phyloP scores from a whole-genome alignment of 2,888 invertebrate species.

The Andrena minutula region DNA sequence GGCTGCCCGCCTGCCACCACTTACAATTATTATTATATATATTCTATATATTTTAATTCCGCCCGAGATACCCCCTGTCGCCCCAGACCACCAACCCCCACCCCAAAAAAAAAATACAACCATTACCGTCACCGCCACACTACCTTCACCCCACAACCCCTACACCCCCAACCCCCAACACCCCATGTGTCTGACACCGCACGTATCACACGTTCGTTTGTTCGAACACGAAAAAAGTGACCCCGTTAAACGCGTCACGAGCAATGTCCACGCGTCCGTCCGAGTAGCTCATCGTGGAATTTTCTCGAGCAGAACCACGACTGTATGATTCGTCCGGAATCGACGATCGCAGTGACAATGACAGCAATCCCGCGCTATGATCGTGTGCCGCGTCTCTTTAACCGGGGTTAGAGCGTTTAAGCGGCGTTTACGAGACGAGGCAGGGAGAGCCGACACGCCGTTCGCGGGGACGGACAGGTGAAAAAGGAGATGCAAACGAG shows the following conservation, averaged over 20 bases:
- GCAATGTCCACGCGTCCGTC: slow-evolving; percentile 47
- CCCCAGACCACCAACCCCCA: slow-evolving; percentile 17
- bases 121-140: slow-evolving; percentile 42
- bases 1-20: slow-evolving; percentile 83
- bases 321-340: slow-evolving; percentile 62
- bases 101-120: slow-evolving; percentile 18
- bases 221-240: slow-evolving; percentile 51
- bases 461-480: slow-evolving; percentile 30
- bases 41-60: slow-evolving; percentile 65
- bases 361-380: slow-evolving; percentile 58
- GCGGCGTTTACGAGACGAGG: slow-evolving; percentile 30
- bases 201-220: slow-evolving; percentile 70
- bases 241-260: slow-evolving; percentile 31
- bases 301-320: not conserved
- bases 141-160: slow-evolving; percentile 42
- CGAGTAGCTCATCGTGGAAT: slow-evolving; percentile 24
- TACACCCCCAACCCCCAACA: slow-evolving; percentile 9
- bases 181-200: slow-evolving; percentile 65
- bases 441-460: slow-evolving; percentile 15
- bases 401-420: slow-evolving; percentile 13
- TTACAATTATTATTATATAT: slow-evolving; percentile 78
- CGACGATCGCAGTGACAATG: slow-evolving; percentile 74
- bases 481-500: slow-evolving; percentile 14
- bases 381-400: slow-evolving; percentile 2
- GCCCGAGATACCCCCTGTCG: slow-evolving; percentile 49